A percentile compares a stretch with the other conserved stretches of the same genome.
Evolutionary conservation across 2,113 vertebrate species (phyloP).

Genomic region (Salvator merianae): DNA sequence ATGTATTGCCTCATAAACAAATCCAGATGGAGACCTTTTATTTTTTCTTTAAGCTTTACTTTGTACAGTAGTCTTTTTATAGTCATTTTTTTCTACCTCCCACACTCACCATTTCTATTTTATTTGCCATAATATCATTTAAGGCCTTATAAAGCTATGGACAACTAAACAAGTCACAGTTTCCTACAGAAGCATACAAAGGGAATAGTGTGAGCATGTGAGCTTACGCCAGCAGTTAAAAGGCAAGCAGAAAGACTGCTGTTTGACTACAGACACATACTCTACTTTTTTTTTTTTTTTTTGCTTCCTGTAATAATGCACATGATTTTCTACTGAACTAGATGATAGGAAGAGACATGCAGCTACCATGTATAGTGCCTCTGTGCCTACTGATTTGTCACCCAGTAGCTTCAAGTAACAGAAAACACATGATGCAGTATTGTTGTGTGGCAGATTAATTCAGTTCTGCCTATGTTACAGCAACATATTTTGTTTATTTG

Average conservation of each 20-base stretch:
- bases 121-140: conserved; percentile 16
- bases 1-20: conserved; percentile 23
- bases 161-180: background rate
- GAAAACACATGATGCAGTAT: background rate
- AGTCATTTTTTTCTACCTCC: background rate
- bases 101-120: background rate
- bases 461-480: background rate
- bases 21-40: background rate
- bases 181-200: conserved; percentile 5
- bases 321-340: background rate
- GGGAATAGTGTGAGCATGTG: background rate
- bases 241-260: background rate
- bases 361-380: too few species aligned
- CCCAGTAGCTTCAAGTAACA: background rate
- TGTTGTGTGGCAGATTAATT: background rate
- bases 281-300: background rate
- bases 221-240: background rate
- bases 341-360: background rate
- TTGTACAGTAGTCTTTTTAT: background rate
- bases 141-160: conserved; percentile 9
- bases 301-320: background rate
- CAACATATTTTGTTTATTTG: background rate
- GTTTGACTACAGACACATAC: background rate
- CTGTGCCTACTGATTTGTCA: background rate
- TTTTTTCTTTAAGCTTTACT: background rate